Conservation (phyloP, 2,113 vertebrate genomes). For the Coturnix japonica region DNA sequence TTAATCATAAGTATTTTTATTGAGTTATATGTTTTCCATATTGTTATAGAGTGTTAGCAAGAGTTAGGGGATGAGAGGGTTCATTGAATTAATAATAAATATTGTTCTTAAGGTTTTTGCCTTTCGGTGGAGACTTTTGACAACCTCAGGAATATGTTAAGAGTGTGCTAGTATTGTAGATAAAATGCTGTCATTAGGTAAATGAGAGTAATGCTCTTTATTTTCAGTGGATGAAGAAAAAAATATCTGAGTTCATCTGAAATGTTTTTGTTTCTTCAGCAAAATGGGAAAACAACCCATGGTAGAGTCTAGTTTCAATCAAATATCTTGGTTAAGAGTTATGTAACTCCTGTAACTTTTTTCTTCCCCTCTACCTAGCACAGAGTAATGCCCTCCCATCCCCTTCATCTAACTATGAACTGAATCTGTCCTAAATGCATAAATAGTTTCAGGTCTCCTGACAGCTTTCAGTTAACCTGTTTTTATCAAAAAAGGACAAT, state of each 20-base stretch:
- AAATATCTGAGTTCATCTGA: not conserved
- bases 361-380: not conserved
- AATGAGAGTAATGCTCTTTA: not conserved
- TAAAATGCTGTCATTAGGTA: not conserved
- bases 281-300: not conserved
- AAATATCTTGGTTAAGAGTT: not conserved
- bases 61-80: not conserved
- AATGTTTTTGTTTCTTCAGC: not conserved
- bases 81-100: not conserved
- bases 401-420: not conserved
- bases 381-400: not conserved
- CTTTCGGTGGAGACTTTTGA: not conserved
- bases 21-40: not conserved
- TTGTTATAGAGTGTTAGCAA: not conserved
- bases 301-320: not conserved
- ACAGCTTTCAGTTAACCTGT: not conserved
- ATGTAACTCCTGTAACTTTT: not conserved
- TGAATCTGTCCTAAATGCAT: constrained; percentile 22
- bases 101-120: not conserved
- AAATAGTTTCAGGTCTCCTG: constrained; percentile 21
- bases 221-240: not conserved
- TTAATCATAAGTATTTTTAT: not conserved
- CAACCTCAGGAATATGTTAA: not conserved
- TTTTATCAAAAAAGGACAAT: not conserved
- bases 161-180: not conserved